Evolutionary conservation across 1,140 invertebrate genomes (phyloP).

Genomic region (Caligus rogercresseyi): DNA sequence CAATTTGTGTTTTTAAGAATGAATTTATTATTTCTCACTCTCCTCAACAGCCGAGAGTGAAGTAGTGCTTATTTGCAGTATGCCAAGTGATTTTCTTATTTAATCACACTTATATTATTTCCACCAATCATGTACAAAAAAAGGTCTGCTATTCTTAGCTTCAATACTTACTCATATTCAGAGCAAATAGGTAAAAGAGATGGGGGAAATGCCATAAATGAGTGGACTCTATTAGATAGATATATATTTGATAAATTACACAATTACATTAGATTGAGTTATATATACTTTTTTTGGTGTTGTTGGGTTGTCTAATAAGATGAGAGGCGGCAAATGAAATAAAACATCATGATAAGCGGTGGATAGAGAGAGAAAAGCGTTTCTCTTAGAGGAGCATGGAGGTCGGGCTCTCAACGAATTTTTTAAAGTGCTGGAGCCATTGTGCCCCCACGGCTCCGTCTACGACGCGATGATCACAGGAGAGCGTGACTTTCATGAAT

Average conservation of each 20-base stretch:
- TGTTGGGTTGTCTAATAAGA: too few relatives aligned
- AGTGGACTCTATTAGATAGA: too few relatives aligned
- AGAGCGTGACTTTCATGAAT: slow-evolving; percentile 45
- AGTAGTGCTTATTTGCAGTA: background rate
- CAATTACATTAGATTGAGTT: too few relatives aligned
- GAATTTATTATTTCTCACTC: too few relatives aligned
- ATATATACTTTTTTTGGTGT: too few relatives aligned
- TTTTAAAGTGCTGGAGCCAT: slow-evolving; percentile 45
- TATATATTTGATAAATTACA: too few relatives aligned
- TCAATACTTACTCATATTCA: too few relatives aligned
- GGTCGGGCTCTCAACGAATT: slow-evolving; percentile 41
- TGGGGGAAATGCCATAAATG: too few relatives aligned
- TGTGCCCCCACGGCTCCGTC: slow-evolving; percentile 51
- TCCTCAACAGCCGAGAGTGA: background rate
- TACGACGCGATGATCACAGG: slow-evolving; percentile 51
- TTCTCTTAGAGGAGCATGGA: slow-evolving; percentile 44
- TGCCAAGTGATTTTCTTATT: background rate
- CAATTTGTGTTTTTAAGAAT: too few relatives aligned
- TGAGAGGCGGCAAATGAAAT: too few relatives aligned
- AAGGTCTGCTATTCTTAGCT: too few relatives aligned
- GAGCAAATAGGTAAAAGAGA: too few relatives aligned
- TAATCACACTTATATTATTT: background rate
- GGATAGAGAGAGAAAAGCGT: background rate
- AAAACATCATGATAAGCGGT: background rate
- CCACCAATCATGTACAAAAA: background rate